Evolutionary conservation across 2,113 vertebrate species (phyloP), one percentile per base, ranked within the genome.

Genomic region (Xiphias gladius): DNA sequence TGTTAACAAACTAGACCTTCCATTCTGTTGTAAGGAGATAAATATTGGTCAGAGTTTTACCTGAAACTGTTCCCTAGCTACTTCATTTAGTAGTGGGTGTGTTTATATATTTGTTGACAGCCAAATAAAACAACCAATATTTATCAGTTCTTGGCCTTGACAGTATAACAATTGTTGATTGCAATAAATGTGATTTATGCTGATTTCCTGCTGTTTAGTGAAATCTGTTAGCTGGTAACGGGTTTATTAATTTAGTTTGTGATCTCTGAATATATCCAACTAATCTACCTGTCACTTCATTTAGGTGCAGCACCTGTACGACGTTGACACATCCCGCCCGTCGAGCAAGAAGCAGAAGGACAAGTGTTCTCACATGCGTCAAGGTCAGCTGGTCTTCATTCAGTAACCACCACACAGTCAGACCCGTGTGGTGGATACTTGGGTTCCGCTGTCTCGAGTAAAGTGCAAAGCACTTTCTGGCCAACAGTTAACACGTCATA

Each of bases 231-330:
- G 46, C 12, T 37, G 12, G 6, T 39, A 11, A 26, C 16, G 41
- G 8, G 1, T 37, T 52, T 1, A 8, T 43, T 52, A 26, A 50
- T 26, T 4, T 10, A 19, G 4, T 26, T 19, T 35, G 7, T 22
- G 8, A 12, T 58, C 20, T 57, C 26, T 32, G 5, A 48, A 5
- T 61, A 2, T 58, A 16, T 43, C 7, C 0, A 9, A 73, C 13
- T 59, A 17, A 55, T 59, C 24, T 5, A 5, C 13, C 22, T 32
- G 0, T 70, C 19, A 0, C 7, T 50, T n/a, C 0, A 26, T 76
- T 35, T 12, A 96, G 95, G 93, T 96, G 68, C 83, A 54, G 68
- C 96, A 97, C 64, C 94, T 98, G 1, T 97, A 97, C 12, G 90
- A 96, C 0, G 24, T 86, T 20, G 94, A 95, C 65, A 92, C 95